Base-by-base conservation (phyloP, 1,140 invertebrate species). In the Drosophila leontia region DNA sequence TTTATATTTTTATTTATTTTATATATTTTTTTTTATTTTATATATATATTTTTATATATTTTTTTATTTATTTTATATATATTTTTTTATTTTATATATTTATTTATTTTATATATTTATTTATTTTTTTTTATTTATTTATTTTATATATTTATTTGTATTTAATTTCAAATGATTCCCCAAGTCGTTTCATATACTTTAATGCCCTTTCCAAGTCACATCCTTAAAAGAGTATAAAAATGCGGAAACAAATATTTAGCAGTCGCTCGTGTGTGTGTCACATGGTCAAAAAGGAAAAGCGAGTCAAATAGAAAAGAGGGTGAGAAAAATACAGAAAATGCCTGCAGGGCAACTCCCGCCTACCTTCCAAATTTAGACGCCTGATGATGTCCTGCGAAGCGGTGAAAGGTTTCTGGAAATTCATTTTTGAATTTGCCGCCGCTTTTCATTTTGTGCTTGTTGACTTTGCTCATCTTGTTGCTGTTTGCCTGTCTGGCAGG, bases 231-330 rank as follows among this genome's bases (percentile, higher is more conserved):
- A 50, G 37, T 48, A 65, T 44, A 35, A 13, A 70, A 55, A 32
- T 68, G 48, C 62, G 48, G 67, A 68, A 70, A 39, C 48, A 65
- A 67, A 70, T 70, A 67, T 70, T 70, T 70, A 35, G 67, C 39
- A 42, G n/a, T 11, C 32, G 12, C 5, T 8, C 13, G 51, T 29
- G 48, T 48, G 23, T 13, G 37, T 65, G 48, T 64, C 47, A 42
- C 34, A 34, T n/a, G 65, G 35, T 62, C 44, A 34, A 15, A 37
- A 26, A 19, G 23, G 3, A 44, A 59, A 60, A 42, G 17, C 9
- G 17, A 17, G 17, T 7, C 17, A 15, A 23, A 2, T 2, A 7
- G 1, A n/a, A 65, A 63, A 23, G 1, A 15, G 7, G 29, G 8
- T 7, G 34, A 2, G 3, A 0, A 13, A 51, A 23, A 42, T 51